A percentile compares a stretch with the other conserved stretches of the same genome.
Evolutionary conservation across 2,797 vertebrate genomes (phyloP).

Genomic region (Zalophus californianus): DNA sequence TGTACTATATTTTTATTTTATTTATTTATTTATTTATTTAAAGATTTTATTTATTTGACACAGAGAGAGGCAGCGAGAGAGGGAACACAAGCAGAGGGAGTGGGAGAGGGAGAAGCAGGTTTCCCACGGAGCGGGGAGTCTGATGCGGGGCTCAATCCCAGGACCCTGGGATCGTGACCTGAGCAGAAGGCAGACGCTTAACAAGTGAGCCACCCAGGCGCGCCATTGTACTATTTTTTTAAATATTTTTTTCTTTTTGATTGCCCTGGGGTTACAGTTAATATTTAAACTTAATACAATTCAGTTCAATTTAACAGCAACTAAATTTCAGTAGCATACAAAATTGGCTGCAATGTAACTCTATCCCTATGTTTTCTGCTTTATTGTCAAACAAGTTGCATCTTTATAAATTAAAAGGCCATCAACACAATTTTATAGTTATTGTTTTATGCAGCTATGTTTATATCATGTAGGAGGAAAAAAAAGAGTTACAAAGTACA

Average conservation of each 20-base stretch:
- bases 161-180: too few relatives aligned
- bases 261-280: neutral
- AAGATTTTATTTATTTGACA: too few relatives aligned
- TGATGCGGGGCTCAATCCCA: too few relatives aligned
- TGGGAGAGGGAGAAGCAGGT: too few relatives aligned
- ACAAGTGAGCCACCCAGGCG: too few relatives aligned
- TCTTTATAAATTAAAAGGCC: neutral
- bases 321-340: neutral
- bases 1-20: neutral
- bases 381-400: neutral
- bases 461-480: neutral
- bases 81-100: too few relatives aligned
- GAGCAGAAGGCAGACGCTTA: too few relatives aligned
- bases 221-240: too few relatives aligned
- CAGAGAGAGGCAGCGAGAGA: too few relatives aligned
- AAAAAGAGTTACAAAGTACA: neutral
- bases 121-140: too few relatives aligned
- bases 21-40: neutral
- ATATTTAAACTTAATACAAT: neutral
- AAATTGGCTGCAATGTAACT: neutral
- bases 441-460: neutral
- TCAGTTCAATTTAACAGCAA: neutral
- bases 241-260: neutral
- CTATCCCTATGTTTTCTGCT: neutral
- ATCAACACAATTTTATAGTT: neutral